Conservation (phyloP, 2,888 invertebrate genomes). For the Tinea trinotella region DNA sequence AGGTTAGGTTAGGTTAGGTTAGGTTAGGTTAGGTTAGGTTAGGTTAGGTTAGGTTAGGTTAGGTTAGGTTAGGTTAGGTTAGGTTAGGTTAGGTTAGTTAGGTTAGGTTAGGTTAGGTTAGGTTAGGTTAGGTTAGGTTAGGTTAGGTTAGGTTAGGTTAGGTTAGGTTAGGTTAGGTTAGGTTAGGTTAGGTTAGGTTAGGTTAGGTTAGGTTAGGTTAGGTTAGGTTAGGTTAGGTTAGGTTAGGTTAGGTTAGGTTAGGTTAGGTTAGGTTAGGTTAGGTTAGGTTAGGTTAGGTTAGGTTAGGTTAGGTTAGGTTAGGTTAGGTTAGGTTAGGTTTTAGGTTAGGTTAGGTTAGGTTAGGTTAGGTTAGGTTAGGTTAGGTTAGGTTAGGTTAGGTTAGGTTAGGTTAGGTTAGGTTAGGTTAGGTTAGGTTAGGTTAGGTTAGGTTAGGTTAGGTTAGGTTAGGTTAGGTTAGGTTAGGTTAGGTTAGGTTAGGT, state of each 20-base stretch:
- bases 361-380: constrained; percentile 27
- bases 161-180: constrained; percentile 11
- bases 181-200: background rate
- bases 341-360: too few species aligned
- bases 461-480: constrained; percentile 29
- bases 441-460: constrained; percentile 28
- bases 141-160: constrained; percentile 7
- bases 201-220: constrained; percentile 25
- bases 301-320: constrained; percentile 25
- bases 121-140: constrained; percentile 10
- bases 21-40: constrained; percentile 23
- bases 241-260: too few species aligned
- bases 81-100: constrained; percentile 29
- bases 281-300: constrained; percentile 25
- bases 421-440: too few species aligned
- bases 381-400: constrained; percentile 27
- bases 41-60: constrained; percentile 28
- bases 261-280: constrained; percentile 30
- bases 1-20: too few species aligned
- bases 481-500: too few species aligned
- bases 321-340: constrained; percentile 28
- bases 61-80: constrained; percentile 26
- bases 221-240: constrained; percentile 18
- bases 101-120: constrained; percentile 21
- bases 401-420: too few species aligned